Evolutionary conservation across 2,888 invertebrate species (phyloP).

Genomic region (Sussaba pulchella): DNA sequence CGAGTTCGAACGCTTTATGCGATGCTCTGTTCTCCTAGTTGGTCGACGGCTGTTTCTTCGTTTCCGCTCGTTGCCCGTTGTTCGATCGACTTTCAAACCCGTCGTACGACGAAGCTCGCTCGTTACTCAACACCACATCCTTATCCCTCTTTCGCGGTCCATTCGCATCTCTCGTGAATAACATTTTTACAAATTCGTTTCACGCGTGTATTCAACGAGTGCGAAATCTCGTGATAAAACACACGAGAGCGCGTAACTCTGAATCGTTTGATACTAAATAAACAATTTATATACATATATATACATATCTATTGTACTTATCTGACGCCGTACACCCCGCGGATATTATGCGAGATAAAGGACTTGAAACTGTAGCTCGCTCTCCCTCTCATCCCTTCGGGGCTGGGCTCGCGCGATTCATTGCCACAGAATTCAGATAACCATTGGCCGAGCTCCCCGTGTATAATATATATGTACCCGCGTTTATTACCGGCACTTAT

Average conservation of each 20-base stretch:
- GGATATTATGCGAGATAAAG: conserved; percentile 45
- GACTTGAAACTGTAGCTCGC: conserved; percentile 5
- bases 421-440: conserved; percentile 68
- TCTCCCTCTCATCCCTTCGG: conserved; percentile 38
- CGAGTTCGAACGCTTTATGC: conserved; percentile 38
- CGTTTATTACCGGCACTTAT: conserved; percentile 59
- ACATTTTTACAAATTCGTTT: conserved; percentile 5
- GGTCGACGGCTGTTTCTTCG: conserved; percentile 44
- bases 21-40: conserved; percentile 60
- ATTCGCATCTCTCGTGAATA: conserved; percentile 24
- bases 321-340: conserved; percentile 2
- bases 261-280: conserved; percentile 41
- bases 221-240: conserved; percentile 45
- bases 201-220: conserved; percentile 31
- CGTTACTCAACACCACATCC: conserved; percentile 51
- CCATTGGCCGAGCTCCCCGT: conserved; percentile 53
- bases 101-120: conserved; percentile 8
- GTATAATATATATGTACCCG: conserved; percentile 56
- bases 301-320: background rate
- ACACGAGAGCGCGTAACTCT: conserved; percentile 37
- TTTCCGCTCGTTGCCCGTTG: conserved; percentile 53
- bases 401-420: conserved; percentile 53
- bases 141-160: conserved; percentile 39
- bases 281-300: too few relatives aligned
- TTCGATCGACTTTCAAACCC: conserved; percentile 34